Evolutionary conservation across 2,113 vertebrate genomes (phyloP).

Genomic region (Chrysemys picta): DNA sequence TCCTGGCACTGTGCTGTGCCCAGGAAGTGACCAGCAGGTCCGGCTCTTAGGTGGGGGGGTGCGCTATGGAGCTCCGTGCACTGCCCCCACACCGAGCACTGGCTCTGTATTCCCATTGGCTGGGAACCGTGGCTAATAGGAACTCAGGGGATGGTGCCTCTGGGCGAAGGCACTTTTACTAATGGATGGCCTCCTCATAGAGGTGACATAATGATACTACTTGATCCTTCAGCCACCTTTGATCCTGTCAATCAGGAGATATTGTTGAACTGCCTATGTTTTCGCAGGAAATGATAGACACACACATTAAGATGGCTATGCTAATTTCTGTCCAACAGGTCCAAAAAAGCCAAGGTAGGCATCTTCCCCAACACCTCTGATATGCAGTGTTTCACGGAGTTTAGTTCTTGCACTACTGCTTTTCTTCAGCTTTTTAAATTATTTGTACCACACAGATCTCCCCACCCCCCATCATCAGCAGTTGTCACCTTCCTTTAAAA

Average conservation of each 20-base stretch:
- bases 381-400: not conserved
- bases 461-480: not conserved
- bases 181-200: not conserved
- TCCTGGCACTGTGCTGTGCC: too few relatives aligned
- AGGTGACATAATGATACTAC: not conserved
- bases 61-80: too few relatives aligned
- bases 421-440: not conserved
- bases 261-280: constrained; percentile 12
- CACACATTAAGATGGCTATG: not conserved
- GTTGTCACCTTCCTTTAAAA: not conserved
- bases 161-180: not conserved
- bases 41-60: too few relatives aligned
- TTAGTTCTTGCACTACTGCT: not conserved
- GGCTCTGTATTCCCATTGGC: too few relatives aligned
- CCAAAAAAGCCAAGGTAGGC: not conserved
- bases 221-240: constrained; percentile 17
- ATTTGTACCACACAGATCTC: not conserved
- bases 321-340: not conserved
- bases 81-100: too few relatives aligned
- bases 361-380: not conserved
- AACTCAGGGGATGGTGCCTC: too few relatives aligned
- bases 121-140: too few relatives aligned
- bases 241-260: constrained; percentile 33
- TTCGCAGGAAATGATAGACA: not conserved
- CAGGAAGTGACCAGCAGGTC: too few relatives aligned